Percentiles rank a stretch among this genome's conserved stretches.
Conservation (phyloP, 2,797 vertebrate genomes). For the Phrynocephalus vlangalii region DNA sequence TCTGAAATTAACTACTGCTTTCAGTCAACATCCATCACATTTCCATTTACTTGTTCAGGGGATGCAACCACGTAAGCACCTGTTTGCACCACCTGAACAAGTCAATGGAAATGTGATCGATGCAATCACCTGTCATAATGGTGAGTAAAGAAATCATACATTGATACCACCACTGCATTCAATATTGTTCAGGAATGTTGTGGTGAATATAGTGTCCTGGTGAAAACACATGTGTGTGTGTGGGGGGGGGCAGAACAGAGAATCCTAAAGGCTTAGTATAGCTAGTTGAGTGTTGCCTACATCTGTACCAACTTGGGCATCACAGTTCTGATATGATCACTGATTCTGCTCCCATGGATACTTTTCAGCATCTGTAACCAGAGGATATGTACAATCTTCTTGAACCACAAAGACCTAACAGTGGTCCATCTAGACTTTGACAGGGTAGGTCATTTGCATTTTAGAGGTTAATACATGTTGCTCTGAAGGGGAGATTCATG, state of each 20-base stretch:
- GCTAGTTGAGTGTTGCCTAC: background rate
- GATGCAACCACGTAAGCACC: background rate
- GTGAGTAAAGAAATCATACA: background rate
- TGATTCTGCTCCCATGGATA: background rate
- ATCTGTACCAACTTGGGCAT: background rate
- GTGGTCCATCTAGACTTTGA: background rate
- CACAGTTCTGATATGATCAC: background rate
- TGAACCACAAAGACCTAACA: background rate
- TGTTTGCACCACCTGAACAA: too few species aligned
- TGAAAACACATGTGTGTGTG: background rate
- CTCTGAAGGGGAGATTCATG: background rate
- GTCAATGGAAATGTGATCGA: too few species aligned
- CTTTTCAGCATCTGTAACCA: background rate
- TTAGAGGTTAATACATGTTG: background rate
- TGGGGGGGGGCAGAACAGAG: background rate
- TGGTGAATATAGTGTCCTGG: background rate
- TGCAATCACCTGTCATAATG: background rate
- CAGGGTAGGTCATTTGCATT: background rate
- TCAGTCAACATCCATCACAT: background rate
- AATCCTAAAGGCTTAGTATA: background rate
- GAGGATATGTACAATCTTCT: background rate
- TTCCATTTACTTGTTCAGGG: background rate
- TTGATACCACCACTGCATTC: background rate
- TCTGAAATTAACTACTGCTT: background rate
- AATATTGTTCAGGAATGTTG: background rate